Base-by-base conservation (phyloP, 2,888 invertebrate species). In the Pyrgus malvae region DNA sequence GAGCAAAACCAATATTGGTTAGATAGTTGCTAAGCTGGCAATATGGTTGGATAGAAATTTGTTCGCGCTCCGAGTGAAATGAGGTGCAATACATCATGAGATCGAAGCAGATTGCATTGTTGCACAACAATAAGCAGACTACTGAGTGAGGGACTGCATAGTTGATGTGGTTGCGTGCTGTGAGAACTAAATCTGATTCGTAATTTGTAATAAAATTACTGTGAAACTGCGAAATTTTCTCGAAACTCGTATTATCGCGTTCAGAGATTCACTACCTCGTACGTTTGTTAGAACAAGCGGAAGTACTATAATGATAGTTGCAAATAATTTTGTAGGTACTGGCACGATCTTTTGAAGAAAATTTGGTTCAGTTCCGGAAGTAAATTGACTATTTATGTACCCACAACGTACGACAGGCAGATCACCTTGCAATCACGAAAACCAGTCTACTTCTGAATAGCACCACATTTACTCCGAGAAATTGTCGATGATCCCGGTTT, bases 1-100 rank as follows among this genome's bases (percentile, higher is more conserved):
- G 83, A 69, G 69, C 78, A 84, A 88, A 88, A 85, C 83, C 83
- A 88, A 89, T 88, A 84, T 85, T 80, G 74, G 74, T 75, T 70
- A 74, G 74, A 74, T 76, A 72, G 78, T 70, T 77, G 78, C 68
- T 76, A 78, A 76, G 71, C 77, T 73, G 69, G 76, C 76, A 76
- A 78, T 81, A 78, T 70, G 72, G 78, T 67, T 72, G 69, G 68
- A 59, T 65, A 68, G 67, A 67, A 65, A 69, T 68, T 65, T 72
- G 70, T 74, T 64, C 71, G 67, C 67, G 72, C 67, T 67, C 65
- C 72, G 69, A 81, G 81, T 77, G 78, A 81, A 79, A 83, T 85
- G 80, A 83, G 82, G 80, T 80, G 83, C 80, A 83, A 81, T 81
- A 80, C 74, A 78, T 80, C 76, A 76, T 70, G 67, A 76, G 83